These are phyloP conservation scores for Amphipyra berbera DNA, from an alignment of 2,888 invertebrate genomes.

Conservation along the genomic window DNA sequence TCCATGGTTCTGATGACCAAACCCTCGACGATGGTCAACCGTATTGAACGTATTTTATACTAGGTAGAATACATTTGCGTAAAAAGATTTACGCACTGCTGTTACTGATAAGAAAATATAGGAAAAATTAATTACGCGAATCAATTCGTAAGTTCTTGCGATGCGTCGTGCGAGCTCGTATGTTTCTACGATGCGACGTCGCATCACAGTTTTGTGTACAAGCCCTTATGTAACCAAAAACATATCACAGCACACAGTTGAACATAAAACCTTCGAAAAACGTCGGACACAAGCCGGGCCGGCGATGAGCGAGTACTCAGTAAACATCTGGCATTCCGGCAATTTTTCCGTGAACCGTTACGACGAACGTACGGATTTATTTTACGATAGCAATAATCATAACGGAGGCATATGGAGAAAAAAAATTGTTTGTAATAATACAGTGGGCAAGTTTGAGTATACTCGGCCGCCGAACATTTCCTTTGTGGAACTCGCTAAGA, in stretches of 20 bases:
- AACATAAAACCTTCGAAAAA: constrained; percentile 11
- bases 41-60: too few species aligned
- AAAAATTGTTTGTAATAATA: constrained; percentile 44
- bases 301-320: constrained; percentile 26
- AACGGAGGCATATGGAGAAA: constrained; percentile 45
- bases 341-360: constrained; percentile 51
- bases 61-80: too few species aligned
- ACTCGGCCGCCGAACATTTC: constrained; percentile 24
- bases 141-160: too few species aligned
- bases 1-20: too few species aligned
- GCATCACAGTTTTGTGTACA: too few species aligned
- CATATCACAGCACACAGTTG: not conserved
- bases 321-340: constrained; percentile 55
- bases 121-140: too few species aligned
- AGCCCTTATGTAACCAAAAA: not conserved
- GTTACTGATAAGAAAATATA: too few species aligned
- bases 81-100: too few species aligned
- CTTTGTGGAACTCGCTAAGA: constrained; percentile 51
- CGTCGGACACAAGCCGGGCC: constrained; percentile 11
- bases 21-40: too few species aligned
- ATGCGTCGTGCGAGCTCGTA: too few species aligned
- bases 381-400: constrained; percentile 61
- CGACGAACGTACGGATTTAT: constrained; percentile 48
- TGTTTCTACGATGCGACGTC: too few species aligned
- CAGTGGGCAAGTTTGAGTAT: constrained; percentile 36